These are phyloP conservation scores for Orthonevra nobilis DNA, from an alignment of 2,888 invertebrate genomes.

Conservation along the genomic window DNA sequence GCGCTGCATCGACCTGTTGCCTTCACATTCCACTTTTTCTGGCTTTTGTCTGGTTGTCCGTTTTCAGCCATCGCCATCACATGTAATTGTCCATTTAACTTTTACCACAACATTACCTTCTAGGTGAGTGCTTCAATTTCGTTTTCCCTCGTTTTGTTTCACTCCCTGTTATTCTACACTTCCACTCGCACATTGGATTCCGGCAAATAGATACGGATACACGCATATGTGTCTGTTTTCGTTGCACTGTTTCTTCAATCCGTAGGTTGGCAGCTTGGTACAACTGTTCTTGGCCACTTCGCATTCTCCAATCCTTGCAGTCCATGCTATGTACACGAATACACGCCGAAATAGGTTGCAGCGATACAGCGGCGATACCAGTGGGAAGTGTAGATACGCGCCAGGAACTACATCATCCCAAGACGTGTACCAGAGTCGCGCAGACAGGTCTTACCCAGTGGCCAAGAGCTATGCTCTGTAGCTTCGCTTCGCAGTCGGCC, in stretches of 20 bases:
- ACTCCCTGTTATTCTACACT: neutral
- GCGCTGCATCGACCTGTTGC: slow-evolving; percentile 27
- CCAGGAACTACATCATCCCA: slow-evolving; percentile 57
- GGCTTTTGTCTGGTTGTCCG: slow-evolving; percentile 47
- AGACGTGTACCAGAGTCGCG: slow-evolving; percentile 37
- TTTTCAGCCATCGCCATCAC: slow-evolving; percentile 40
- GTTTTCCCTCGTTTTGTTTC: slow-evolving; percentile 58
- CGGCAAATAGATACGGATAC: slow-evolving; percentile 1
- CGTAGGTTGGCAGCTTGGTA: slow-evolving; percentile 40
- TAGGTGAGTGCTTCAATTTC: slow-evolving; percentile 67
- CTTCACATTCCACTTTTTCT: slow-evolving; percentile 17
- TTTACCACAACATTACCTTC: slow-evolving; percentile 67
- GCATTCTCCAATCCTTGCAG: slow-evolving; percentile 39
- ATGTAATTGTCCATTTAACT: slow-evolving; percentile 69
- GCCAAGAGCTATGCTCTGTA: slow-evolving; percentile 49
- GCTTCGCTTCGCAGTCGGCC: slow-evolving; percentile 31
- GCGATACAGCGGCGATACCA: slow-evolving; percentile 41
- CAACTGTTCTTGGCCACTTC: slow-evolving; percentile 40
- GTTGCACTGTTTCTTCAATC: slow-evolving; percentile 30
- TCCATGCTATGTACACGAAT: slow-evolving; percentile 32
- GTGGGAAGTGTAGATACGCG: slow-evolving; percentile 59
- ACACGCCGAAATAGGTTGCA: slow-evolving; percentile 53
- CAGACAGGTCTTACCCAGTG: slow-evolving; percentile 64
- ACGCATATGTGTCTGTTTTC: slow-evolving; percentile 34
- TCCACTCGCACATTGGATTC: neutral